Conservation (phyloP, 23 tunicate genomes). For the Aplidium turbinatum region DNA sequence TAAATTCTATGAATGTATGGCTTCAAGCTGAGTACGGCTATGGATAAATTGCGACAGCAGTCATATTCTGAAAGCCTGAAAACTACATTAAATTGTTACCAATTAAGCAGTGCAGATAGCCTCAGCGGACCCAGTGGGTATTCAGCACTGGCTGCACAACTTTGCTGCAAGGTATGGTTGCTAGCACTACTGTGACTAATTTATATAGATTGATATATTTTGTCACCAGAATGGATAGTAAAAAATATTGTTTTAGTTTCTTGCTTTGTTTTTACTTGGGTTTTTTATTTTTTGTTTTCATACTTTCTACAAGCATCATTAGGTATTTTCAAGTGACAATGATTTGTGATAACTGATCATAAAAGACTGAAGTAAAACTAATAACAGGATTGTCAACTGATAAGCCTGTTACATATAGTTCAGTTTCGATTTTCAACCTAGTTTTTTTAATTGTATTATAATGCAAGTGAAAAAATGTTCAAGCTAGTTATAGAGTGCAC, state of each 20-base stretch:
- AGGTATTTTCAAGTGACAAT: neutral
- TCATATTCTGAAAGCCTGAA: conserved; percentile 70
- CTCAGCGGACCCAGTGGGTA: conserved; percentile 88
- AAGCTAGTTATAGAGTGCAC: no score
- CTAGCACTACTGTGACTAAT: no score
- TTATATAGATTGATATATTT: neutral
- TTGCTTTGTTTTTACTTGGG: neutral
- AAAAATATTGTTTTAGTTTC: neutral
- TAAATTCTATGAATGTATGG: neutral
- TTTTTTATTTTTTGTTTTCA: neutral
- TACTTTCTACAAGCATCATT: no score
- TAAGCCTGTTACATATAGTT: no score
- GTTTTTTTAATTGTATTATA: no score
- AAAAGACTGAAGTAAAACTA: no score
- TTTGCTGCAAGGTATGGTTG: conserved; percentile 89
- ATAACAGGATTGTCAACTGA: no score
- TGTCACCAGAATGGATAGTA: no score
- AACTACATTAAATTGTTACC: conserved; percentile 78
- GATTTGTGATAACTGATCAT: neutral
- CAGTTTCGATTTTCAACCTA: no score
- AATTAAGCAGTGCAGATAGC: conserved; percentile 76
- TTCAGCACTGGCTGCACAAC: conserved; percentile 82
- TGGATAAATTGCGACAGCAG: conserved; percentile 40
- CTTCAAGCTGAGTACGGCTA: neutral
- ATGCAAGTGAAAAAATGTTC: no score